phyloP scores from a whole-genome alignment of 2,888 invertebrate genomes.

The Leptinotarsa haldemani region DNA sequence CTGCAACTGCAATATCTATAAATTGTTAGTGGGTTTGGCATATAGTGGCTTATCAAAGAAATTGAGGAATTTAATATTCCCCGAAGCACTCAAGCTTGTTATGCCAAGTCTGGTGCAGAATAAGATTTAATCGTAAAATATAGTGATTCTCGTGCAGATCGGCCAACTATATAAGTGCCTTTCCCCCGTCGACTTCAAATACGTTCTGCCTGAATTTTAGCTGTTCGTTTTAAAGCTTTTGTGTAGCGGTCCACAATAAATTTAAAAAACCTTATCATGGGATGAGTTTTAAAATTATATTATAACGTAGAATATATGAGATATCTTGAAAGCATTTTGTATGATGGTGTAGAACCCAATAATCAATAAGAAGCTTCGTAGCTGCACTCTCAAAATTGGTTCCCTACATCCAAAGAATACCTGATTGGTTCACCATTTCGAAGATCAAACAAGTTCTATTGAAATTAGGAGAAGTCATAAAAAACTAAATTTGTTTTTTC shows the following conservation, averaged over 20 bases:
- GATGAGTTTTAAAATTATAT: too few species aligned
- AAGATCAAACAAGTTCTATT: too few species aligned
- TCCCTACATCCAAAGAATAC: too few species aligned
- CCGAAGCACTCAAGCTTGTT: constrained; percentile 60
- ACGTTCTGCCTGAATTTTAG: not conserved
- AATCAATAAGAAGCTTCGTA: too few species aligned
- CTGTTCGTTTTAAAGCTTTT: constrained; percentile 3
- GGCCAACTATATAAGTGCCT: constrained; percentile 57
- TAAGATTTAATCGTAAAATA: constrained; percentile 62
- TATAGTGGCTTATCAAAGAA: constrained; percentile 48
- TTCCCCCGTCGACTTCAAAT: constrained; percentile 57
- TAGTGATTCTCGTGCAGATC: constrained; percentile 59
- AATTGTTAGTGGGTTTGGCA: constrained; percentile 36
- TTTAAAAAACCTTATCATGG: too few species aligned
- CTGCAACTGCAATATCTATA: constrained; percentile 35
- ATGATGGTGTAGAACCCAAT: too few species aligned
- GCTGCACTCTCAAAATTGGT: too few species aligned
- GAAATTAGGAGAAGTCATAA: too few species aligned
- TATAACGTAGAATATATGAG: too few species aligned
- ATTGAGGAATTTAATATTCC: constrained; percentile 61
- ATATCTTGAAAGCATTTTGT: too few species aligned
- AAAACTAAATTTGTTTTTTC: too few species aligned
- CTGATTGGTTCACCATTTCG: too few species aligned
- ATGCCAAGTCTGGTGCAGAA: constrained; percentile 59
- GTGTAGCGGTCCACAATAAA: not conserved